A percentile compares a stretch with the other conserved stretches of the same genome.
Conservation (phyloP, 2,797 vertebrate genomes). For the Xenops minutus region DNA sequence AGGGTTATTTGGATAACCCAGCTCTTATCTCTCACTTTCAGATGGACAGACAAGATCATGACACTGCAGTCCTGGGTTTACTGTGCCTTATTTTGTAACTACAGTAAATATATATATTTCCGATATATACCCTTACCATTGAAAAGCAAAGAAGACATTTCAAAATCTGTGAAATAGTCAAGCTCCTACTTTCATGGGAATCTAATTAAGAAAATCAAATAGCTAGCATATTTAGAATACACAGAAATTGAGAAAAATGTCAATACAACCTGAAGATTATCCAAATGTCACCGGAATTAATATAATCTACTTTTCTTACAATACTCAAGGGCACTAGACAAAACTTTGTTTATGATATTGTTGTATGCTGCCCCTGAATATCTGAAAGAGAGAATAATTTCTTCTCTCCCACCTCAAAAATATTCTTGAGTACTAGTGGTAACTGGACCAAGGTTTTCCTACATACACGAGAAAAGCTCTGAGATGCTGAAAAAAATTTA, state of each 20-base stretch:
- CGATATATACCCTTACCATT: background rate
- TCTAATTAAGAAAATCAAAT: conserved; percentile 31
- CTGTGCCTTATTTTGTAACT: background rate
- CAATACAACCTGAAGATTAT: background rate
- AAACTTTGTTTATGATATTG: background rate
- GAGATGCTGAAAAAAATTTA: background rate
- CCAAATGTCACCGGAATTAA: background rate
- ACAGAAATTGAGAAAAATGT: conserved; percentile 28
- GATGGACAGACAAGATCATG: background rate
- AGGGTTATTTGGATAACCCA: background rate
- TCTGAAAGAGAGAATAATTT: background rate
- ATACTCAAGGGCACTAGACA: background rate
- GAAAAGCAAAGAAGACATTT: background rate
- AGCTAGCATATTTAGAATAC: background rate
- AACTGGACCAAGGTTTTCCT: background rate
- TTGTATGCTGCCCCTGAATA: background rate
- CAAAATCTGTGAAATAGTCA: background rate
- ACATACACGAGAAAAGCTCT: background rate
- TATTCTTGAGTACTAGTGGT: background rate
- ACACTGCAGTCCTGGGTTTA: background rate
- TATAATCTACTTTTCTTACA: background rate
- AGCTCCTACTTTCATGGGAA: background rate
- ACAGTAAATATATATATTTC: background rate
- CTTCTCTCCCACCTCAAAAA: background rate
- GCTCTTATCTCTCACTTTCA: background rate